Base-by-base conservation (phyloP, 1,140 invertebrate species). In the Rhopalosiphum padi region DNA sequence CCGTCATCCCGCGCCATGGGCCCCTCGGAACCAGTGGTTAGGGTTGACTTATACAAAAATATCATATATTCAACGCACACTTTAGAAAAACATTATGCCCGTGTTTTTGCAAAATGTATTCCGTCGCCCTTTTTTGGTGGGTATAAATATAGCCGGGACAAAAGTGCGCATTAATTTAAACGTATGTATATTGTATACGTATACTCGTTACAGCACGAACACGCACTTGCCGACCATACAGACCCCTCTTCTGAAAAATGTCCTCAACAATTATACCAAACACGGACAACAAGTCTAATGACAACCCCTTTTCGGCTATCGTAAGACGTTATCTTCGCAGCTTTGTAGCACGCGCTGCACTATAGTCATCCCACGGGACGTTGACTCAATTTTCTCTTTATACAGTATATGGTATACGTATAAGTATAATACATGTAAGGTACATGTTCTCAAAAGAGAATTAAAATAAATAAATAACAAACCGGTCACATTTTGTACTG, bases 1-100 rank as follows among this genome's bases (percentile, higher is more conserved):
- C 37, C 53, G 11, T 41, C 48, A 11, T 23, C n/a, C 46, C 21
- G 1, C 46, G 5, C n/a, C 21, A 37, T 6, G n/a, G 35, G 35
- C n/a, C 35, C 88, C 48, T 30, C 88, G 22, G 7, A 86, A 4
- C 86, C 86, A 15, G n/a, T 46, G 35, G 88, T 55, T 15, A 55
- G 23, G 88, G 51, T 22, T 60, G 53, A 90, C 51, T 60, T 90
- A 41, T 90, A 92, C 91, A 85, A 51, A 92, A 85, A 92, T 83
- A 92, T 92, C n/a, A 51, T 35, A 82, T 41, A 93, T 93, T 86
- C 91, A 51, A 86, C 82, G 82, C 82, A 37, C 82, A 86, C 48
- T 93, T 93, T 85, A 86, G 82, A 93, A 93, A 86, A 86, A 93
- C 91, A 85, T 92, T 92, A 85, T 92, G 82, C 51, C 35, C n/a